These are phyloP conservation scores for Myioborus melanocephalus DNA, from an alignment of 2,797 vertebrate species.

Conservation along the genomic window DNA sequence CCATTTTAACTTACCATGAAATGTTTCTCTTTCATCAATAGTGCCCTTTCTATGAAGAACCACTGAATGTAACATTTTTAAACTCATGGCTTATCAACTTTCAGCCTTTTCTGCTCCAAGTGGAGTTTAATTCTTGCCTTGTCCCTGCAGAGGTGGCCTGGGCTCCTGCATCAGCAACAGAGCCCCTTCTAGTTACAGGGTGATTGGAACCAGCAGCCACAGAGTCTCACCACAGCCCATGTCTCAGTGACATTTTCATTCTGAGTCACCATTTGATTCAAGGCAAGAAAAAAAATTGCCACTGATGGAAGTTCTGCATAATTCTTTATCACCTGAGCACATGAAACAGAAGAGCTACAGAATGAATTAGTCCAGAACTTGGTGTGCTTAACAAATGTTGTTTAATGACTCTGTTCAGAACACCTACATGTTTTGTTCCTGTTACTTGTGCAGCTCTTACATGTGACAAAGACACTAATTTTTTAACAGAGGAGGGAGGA, in stretches of 20 bases:
- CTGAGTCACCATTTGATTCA: constrained; percentile 21
- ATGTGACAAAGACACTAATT: constrained; percentile 43
- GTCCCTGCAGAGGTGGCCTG: background rate
- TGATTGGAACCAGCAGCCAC: background rate
- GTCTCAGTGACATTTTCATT: constrained; percentile 11
- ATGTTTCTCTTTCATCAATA: background rate
- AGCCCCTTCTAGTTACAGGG: background rate
- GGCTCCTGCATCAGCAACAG: background rate
- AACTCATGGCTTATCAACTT: background rate
- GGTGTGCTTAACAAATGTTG: constrained; percentile 54
- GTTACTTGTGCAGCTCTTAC: constrained; percentile 37
- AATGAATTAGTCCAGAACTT: constrained; percentile 30
- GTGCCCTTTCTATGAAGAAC: background rate
- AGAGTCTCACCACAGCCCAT: background rate
- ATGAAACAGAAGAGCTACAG: constrained; percentile 3
- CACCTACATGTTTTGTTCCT: constrained; percentile 67
- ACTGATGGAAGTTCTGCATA: background rate
- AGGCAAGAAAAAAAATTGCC: background rate
- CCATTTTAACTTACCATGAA: background rate
- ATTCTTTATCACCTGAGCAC: constrained; percentile 38
- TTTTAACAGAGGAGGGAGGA: constrained; percentile 32
- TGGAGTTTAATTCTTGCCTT: background rate
- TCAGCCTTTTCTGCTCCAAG: background rate
- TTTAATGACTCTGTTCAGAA: constrained; percentile 58
- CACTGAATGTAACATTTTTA: background rate